These are phyloP conservation scores for Apamea sordens DNA, from an alignment of 2,888 invertebrate species.

Conservation along the genomic window DNA sequence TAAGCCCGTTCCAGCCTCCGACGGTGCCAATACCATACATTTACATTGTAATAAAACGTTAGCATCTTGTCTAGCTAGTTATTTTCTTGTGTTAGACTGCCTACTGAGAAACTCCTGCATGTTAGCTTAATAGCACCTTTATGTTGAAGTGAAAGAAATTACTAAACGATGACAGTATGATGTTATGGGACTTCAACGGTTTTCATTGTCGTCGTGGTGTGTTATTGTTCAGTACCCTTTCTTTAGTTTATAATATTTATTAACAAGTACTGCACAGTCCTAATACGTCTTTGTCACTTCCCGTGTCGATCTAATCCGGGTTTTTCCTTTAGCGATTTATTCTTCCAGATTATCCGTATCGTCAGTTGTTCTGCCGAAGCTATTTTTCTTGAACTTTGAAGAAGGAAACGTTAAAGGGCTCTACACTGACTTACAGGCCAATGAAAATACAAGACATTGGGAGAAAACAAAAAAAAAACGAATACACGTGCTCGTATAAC, in stretches of 20 bases:
- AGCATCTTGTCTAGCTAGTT: constrained; percentile 34
- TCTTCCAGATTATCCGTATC: not conserved
- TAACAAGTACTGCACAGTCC: not conserved
- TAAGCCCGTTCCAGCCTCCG: constrained; percentile 1
- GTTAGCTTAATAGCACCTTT: constrained; percentile 2
- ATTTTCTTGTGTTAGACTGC: constrained; percentile 16
- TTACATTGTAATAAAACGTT: constrained; percentile 29
- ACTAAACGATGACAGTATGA: not conserved
- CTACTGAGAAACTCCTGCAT: not conserved
- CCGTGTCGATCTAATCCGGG: not conserved
- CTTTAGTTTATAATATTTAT: not conserved
- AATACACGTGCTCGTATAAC: constrained; percentile 37
- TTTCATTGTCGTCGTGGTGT: not conserved
- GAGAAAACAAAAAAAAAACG: not conserved
- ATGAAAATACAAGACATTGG: not conserved
- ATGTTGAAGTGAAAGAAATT: not conserved
- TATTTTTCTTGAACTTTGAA: not conserved
- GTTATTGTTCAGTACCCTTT: not conserved
- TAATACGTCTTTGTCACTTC: not conserved
- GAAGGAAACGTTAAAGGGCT: not conserved
- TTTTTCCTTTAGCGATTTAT: not conserved
- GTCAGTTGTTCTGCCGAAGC: not conserved
- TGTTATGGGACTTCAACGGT: not conserved
- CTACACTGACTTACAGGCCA: not conserved
- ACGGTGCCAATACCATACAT: constrained; percentile 19